A percentile compares a stretch with the other conserved stretches of the same genome.
phyloP scores from a whole-genome alignment of 2,797 vertebrate species.

The Arremon brunneinucha region DNA sequence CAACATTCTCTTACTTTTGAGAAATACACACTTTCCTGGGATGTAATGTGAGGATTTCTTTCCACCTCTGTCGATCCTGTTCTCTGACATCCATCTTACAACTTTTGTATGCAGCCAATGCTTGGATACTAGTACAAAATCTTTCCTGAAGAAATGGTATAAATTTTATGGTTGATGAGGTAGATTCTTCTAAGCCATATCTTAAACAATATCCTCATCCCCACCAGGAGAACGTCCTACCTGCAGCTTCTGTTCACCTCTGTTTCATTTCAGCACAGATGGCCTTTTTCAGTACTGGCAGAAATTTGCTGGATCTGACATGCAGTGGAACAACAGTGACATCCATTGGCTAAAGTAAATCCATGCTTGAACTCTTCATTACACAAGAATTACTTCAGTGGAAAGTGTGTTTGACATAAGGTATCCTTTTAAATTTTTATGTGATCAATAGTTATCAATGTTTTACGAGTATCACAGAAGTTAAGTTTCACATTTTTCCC shows the following conservation, averaged over 20 bases:
- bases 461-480: not conserved
- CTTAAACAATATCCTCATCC: not conserved
- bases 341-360: constrained; percentile 42
- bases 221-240: not conserved
- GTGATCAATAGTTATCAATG: not conserved
- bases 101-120: not conserved
- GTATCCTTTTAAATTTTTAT: not conserved
- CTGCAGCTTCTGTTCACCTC: not conserved
- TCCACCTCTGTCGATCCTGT: not conserved
- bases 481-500: not conserved
- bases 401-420: not conserved
- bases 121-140: not conserved
- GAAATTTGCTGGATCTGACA: not conserved
- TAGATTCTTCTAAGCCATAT: not conserved
- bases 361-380: not conserved
- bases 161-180: not conserved
- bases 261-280: not conserved
- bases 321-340: constrained; percentile 58
- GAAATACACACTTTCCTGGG: not conserved
- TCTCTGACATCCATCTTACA: not conserved
- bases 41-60: not conserved
- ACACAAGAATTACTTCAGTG: not conserved
- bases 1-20: not conserved
- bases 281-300: not conserved
- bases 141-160: not conserved